These are phyloP conservation scores for Limulus polyphemus DNA, from an alignment of 2,888 invertebrate genomes.

Conservation along the genomic window DNA sequence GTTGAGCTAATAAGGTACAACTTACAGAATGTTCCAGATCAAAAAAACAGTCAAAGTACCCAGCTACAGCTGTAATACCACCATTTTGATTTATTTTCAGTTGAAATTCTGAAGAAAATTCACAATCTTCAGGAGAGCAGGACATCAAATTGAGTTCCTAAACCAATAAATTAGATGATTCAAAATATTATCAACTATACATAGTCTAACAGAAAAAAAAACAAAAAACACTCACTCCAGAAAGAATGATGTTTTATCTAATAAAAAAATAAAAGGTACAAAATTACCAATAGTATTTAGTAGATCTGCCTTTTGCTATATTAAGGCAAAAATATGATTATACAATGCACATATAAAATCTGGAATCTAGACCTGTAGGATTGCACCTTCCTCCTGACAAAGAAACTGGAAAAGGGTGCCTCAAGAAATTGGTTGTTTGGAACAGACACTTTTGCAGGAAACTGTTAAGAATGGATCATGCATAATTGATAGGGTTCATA, in stretches of 20 bases:
- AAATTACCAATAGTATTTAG: too few relatives aligned
- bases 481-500: too few relatives aligned
- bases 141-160: slow-evolving; percentile 59
- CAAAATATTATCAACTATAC: not conserved
- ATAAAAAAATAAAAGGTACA: too few relatives aligned
- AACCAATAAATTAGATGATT: slow-evolving; percentile 33
- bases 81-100: slow-evolving; percentile 52
- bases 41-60: slow-evolving; percentile 81
- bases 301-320: too few relatives aligned
- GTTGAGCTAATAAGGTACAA: not conserved
- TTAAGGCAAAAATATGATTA: too few relatives aligned
- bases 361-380: too few relatives aligned
- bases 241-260: not conserved
- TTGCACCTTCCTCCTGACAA: too few relatives aligned
- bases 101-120: slow-evolving; percentile 55
- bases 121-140: slow-evolving; percentile 50
- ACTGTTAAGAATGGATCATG: too few relatives aligned
- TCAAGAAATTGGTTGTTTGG: too few relatives aligned
- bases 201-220: not conserved
- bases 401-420: too few relatives aligned
- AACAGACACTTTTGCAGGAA: too few relatives aligned
- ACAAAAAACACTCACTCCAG: not conserved
- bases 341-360: too few relatives aligned
- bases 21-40: slow-evolving; percentile 45
- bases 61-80: slow-evolving; percentile 63